These are phyloP conservation scores for Heterodera filipjevi DNA, from an alignment of 2,888 invertebrate species.

Conservation along the genomic window DNA sequence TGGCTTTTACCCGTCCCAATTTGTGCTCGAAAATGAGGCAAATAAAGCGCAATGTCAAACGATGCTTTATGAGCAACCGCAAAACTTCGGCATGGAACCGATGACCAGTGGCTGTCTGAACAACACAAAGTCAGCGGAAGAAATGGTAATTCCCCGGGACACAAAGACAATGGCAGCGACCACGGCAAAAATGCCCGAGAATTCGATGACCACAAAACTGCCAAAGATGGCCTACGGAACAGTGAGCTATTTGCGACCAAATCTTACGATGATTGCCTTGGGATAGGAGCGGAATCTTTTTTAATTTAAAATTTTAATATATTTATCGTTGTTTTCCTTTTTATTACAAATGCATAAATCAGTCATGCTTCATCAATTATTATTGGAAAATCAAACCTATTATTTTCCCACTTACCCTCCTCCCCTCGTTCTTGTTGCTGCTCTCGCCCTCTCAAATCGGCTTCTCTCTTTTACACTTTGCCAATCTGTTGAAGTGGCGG, in stretches of 20 bases:
- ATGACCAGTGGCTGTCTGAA: conserved; percentile 57
- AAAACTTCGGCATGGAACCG: conserved; percentile 51
- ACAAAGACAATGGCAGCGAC: not conserved
- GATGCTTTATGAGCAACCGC: conserved; percentile 56
- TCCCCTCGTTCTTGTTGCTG: too few species aligned
- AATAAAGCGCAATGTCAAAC: conserved; percentile 57
- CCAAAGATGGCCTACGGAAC: not conserved
- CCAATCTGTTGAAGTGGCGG: too few species aligned
- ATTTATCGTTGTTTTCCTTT: not conserved
- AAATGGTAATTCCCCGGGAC: not conserved
- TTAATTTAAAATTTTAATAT: not conserved
- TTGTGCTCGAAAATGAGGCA: conserved; percentile 54
- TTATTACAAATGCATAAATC: not conserved
- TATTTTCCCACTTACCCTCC: too few species aligned
- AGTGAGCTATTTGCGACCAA: conserved; percentile 5
- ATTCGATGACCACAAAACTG: not conserved
- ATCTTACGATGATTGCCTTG: not conserved
- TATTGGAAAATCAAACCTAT: too few species aligned
- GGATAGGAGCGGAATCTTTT: not conserved
- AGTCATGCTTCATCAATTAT: not conserved
- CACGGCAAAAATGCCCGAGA: not conserved
- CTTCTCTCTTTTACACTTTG: too few species aligned
- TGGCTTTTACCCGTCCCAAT: conserved; percentile 56
- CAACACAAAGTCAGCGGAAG: conserved; percentile 37
- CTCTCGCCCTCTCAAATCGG: too few species aligned